Percentiles rank a stretch among this genome's conserved stretches.
Evolutionary conservation across 1,140 invertebrate species (phyloP).

Genomic region (Venturia canescens): DNA sequence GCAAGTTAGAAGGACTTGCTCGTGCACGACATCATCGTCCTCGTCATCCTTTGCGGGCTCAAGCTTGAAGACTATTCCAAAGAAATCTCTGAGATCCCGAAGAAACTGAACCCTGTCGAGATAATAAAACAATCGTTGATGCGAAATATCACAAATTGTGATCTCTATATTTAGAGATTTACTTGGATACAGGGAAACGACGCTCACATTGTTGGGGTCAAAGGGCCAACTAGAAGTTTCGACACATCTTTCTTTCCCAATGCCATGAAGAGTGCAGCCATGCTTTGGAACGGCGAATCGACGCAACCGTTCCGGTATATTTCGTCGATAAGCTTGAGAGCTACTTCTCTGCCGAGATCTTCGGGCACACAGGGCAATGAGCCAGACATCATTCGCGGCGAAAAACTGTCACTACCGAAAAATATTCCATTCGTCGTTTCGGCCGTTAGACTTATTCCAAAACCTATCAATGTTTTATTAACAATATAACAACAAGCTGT

Average conservation of each 20-base stretch:
- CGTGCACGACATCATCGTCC: conserved; percentile 79
- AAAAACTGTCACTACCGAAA: conserved; percentile 83
- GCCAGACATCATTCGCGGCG: conserved; percentile 70
- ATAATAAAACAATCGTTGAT: conserved; percentile 54
- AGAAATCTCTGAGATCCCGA: conserved; percentile 93
- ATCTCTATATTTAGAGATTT: conserved; percentile 34
- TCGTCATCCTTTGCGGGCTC: conserved; percentile 82
- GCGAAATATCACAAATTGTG: conserved; percentile 38
- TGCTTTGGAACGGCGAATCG: conserved; percentile 92
- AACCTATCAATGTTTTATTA: conserved; percentile 84
- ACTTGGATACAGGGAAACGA: background rate
- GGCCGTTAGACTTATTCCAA: conserved; percentile 93
- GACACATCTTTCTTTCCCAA: conserved; percentile 96
- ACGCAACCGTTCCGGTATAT: conserved; percentile 95
- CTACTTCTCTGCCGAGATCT: conserved; percentile 92
- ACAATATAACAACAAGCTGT: too few species aligned
- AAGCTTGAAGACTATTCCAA: conserved; percentile 94
- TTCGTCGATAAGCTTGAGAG: conserved; percentile 90
- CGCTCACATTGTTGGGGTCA: conserved; percentile 83
- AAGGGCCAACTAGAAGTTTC: conserved; percentile 87
- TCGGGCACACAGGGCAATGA: conserved; percentile 86
- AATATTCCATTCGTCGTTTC: conserved; percentile 94
- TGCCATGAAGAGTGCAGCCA: conserved; percentile 93
- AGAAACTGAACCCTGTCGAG: conserved; percentile 91
- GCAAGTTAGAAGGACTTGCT: conserved; percentile 93